phyloP scores from a whole-genome alignment of 2,113 vertebrate species.

The Psilopogon haemacephalus region DNA sequence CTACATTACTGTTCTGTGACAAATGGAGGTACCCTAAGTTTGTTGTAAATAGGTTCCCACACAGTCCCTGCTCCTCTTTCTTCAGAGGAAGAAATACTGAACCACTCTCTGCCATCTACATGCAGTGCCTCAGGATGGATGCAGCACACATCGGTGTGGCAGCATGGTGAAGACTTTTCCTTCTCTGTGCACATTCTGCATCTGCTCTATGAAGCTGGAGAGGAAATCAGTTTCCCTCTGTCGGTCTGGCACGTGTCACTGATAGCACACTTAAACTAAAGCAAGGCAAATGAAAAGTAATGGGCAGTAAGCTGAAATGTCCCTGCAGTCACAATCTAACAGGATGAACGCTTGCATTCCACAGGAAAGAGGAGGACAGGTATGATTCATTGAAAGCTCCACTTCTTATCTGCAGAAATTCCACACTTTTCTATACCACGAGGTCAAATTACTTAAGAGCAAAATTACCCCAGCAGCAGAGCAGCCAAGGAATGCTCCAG shows the following conservation, averaged over 20 bases:
- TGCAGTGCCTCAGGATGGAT: rapidly evolving
- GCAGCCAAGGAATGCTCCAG: background rate
- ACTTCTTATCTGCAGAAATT: conserved; percentile 46
- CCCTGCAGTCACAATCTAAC: conserved; percentile 47
- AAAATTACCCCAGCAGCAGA: background rate
- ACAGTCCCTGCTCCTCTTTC: background rate
- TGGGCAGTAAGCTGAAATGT: background rate
- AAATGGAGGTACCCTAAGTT: background rate
- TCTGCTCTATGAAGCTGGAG: background rate
- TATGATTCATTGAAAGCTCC: conserved; percentile 58
- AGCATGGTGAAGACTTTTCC: background rate
- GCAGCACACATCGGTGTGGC: background rate
- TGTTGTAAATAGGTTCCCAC: background rate
- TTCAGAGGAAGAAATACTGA: background rate
- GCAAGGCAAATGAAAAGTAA: conserved; percentile 40
- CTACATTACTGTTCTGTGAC: background rate
- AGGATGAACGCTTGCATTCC: conserved; percentile 12
- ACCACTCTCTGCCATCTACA: background rate
- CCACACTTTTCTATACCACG: background rate
- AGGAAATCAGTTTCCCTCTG: conserved; percentile 11
- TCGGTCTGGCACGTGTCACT: conserved; percentile 9
- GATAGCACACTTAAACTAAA: conserved; percentile 43
- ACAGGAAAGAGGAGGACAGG: conserved; percentile 55
- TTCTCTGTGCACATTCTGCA: background rate
- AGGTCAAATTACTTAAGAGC: background rate